Conservation (phyloP, 23 tunicate species). For the Trididemnum miniatum region DNA sequence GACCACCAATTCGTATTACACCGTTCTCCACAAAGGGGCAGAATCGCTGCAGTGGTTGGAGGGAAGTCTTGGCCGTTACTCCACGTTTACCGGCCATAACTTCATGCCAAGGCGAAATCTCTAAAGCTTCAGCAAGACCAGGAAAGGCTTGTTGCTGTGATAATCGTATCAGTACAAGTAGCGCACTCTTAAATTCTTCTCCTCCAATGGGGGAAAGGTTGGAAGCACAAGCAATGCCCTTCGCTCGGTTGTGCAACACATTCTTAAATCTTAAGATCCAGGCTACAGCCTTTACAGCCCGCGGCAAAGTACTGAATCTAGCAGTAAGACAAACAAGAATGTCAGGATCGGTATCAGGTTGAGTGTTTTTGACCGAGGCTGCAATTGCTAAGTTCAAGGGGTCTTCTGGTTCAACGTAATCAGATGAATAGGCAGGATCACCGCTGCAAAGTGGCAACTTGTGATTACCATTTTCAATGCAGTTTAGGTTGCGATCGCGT, state of each 20-base stretch:
- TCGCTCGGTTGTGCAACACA: not conserved
- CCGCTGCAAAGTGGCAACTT: too few relatives aligned
- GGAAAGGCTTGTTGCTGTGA: not conserved
- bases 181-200: too few relatives aligned
- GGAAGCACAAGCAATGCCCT: not conserved
- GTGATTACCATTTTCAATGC: too few relatives aligned
- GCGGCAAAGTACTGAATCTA: not conserved
- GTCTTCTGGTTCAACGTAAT: too few relatives aligned
- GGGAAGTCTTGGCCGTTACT: not conserved
- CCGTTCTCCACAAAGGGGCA: not conserved
- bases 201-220: not conserved
- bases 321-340: not conserved
- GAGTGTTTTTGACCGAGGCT: too few relatives aligned
- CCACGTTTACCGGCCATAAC: not conserved
- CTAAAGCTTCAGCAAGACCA: not conserved
- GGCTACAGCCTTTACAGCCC: not conserved
- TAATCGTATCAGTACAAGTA: too few relatives aligned
- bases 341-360: not conserved
- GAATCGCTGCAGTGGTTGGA: not conserved
- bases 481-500: not conserved
- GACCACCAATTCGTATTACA: not conserved
- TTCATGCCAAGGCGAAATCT: not conserved
- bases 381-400: too few relatives aligned
- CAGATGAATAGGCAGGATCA: too few relatives aligned
- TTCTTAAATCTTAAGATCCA: not conserved